phyloP scores from a whole-genome alignment of 2,888 invertebrate species.

The Cosmorhoe ocellata region DNA sequence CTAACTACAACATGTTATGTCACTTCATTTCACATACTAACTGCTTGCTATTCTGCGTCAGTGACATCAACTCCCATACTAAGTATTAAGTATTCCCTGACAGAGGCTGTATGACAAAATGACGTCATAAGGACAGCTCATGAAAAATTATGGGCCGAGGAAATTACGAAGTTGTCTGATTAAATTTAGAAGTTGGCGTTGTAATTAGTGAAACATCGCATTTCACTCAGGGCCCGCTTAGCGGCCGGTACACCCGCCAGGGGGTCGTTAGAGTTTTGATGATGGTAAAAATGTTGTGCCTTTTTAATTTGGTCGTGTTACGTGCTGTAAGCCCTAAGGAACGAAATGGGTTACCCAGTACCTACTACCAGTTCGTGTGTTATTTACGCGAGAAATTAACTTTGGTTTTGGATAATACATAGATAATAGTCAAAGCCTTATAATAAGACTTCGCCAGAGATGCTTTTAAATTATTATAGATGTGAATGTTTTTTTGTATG shows the following conservation, averaged over 20 bases:
- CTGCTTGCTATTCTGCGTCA: constrained; percentile 5
- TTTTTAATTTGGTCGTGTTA: constrained; percentile 29
- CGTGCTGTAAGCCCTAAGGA: constrained; percentile 10
- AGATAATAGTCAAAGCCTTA: too few species aligned
- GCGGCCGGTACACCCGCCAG: constrained; percentile 48
- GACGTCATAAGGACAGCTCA: constrained; percentile 43
- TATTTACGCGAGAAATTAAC: background rate
- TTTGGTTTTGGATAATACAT: too few species aligned
- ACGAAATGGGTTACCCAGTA: constrained; percentile 3
- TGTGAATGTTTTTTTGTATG: too few species aligned
- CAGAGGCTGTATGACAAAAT: constrained; percentile 27
- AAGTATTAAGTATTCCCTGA: background rate
- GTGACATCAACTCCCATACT: constrained; percentile 8
- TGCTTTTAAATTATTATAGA: too few species aligned
- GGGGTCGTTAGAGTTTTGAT: constrained; percentile 36
- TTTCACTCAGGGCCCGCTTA: constrained; percentile 74
- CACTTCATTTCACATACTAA: constrained; percentile 20
- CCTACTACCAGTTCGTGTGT: background rate
- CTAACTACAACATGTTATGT: constrained; percentile 33
- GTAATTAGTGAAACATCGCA: constrained; percentile 78
- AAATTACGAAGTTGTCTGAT: constrained; percentile 78
- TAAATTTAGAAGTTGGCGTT: constrained; percentile 78
- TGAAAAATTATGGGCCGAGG: constrained; percentile 74
- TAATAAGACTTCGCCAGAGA: too few species aligned
- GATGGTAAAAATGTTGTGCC: constrained; percentile 35